phyloP scores from a whole-genome alignment of 2,888 invertebrate genomes.

The Isoperla grammatica region DNA sequence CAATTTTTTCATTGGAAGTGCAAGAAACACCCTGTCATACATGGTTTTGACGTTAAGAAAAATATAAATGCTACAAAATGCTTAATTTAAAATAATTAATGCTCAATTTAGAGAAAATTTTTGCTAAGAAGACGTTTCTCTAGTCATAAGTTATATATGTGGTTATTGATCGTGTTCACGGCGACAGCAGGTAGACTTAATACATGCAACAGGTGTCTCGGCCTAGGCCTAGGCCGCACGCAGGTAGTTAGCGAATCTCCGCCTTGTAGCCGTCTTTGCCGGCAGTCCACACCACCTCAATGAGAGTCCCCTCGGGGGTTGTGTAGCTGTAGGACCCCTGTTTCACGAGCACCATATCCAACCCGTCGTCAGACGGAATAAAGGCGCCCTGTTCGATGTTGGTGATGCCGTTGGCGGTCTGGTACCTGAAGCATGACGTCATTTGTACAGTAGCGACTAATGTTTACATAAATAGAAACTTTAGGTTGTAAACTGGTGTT shows the following conservation, averaged over 20 bases:
- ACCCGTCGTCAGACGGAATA: constrained; percentile 30
- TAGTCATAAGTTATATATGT: no score
- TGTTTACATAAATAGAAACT: neutral
- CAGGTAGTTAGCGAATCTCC: constrained; percentile 30
- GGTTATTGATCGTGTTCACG: no score
- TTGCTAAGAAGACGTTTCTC: no score
- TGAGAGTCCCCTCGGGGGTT: constrained; percentile 32
- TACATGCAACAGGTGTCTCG: no score
- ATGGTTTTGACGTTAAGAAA: no score
- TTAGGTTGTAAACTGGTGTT: neutral
- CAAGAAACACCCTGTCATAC: no score
- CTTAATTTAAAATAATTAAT: no score
- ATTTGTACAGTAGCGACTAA: neutral
- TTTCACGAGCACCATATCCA: constrained; percentile 33
- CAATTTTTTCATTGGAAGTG: no score
- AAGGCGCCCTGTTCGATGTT: constrained; percentile 32
- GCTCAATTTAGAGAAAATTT: no score
- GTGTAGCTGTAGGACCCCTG: constrained; percentile 33
- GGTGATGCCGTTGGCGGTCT: constrained; percentile 32
- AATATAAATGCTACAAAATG: no score
- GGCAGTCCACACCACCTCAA: constrained; percentile 32
- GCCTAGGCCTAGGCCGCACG: neutral
- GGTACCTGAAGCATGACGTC: constrained; percentile 23
- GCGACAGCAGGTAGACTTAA: no score
- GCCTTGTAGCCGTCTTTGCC: constrained; percentile 32